A percentile compares a stretch with the other conserved stretches of the same genome.
phyloP scores from a whole-genome alignment of 64 coral and sea anemone genomes.

The Stichodactyla mertensii region DNA sequence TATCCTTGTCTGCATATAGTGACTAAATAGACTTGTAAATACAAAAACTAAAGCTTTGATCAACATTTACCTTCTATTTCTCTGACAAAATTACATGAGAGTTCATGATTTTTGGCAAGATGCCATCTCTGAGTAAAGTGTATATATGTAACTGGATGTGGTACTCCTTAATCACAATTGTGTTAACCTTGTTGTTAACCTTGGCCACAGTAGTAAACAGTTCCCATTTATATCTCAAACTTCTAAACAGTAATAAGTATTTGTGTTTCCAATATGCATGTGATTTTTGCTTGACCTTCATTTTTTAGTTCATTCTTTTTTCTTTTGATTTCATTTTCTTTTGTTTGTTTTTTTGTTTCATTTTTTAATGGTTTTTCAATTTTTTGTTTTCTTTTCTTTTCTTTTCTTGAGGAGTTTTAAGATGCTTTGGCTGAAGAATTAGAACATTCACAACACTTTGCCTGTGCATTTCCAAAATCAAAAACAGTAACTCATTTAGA shows the following conservation, averaged over 20 bases:
- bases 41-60: too few relatives aligned
- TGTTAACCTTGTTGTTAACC: background rate
- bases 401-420: background rate
- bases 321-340: conserved; percentile 36
- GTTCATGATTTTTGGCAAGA: background rate
- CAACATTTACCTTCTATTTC: too few relatives aligned
- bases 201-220: background rate
- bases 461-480: conserved; percentile 10
- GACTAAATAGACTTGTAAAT: too few relatives aligned
- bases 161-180: background rate
- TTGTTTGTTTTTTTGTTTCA: conserved; percentile 27
- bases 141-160: background rate
- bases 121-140: background rate
- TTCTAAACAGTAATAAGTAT: background rate
- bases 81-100: too few relatives aligned
- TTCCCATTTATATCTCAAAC: background rate
- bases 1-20: too few relatives aligned
- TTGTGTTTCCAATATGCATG: background rate
- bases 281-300: conserved; percentile 42
- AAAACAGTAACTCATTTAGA: conserved; percentile 38
- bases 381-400: conserved; percentile 25
- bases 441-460: background rate
- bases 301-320: conserved; percentile 34
- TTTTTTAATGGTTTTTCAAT: conserved; percentile 41
- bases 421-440: background rate